These are phyloP conservation scores for Zenarchopterus dispar DNA, from an alignment of 2,797 vertebrate species.

Conservation along the genomic window DNA sequence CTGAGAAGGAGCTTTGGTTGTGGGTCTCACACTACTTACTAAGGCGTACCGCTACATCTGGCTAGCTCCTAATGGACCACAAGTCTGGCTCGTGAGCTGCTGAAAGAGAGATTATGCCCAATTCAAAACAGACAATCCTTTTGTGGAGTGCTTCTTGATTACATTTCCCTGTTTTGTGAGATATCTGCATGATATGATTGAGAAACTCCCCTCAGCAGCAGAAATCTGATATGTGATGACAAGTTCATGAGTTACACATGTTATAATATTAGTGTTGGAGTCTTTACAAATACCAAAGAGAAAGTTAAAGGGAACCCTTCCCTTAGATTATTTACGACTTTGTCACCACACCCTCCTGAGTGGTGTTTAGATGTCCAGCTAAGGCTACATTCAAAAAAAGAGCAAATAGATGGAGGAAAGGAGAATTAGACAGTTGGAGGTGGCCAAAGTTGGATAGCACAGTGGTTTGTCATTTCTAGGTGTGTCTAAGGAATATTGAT, in stretches of 20 bases:
- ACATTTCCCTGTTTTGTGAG: conserved; percentile 4
- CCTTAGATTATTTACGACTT: conserved; percentile 9
- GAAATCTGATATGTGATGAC: conserved; percentile 34
- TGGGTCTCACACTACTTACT: conserved; percentile 38
- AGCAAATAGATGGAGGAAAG: not conserved
- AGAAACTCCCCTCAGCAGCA: conserved; percentile 4
- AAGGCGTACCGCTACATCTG: conserved; percentile 51
- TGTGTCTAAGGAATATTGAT: conserved; percentile 32
- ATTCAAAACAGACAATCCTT: conserved; percentile 13
- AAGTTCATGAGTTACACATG: conserved; percentile 38
- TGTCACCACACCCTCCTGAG: not conserved
- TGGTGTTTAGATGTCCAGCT: not conserved
- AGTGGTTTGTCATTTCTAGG: conserved; percentile 44
- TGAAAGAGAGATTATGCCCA: conserved; percentile 31
- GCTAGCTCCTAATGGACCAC: conserved; percentile 32
- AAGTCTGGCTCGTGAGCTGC: conserved; percentile 15
- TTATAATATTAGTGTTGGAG: conserved; percentile 50
- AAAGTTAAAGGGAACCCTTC: conserved; percentile 3
- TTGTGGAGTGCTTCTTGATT: conserved; percentile 11
- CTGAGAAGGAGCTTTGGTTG: conserved; percentile 48
- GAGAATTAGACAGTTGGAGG: conserved; percentile 18
- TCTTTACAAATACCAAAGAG: conserved; percentile 9
- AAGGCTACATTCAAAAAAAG: conserved; percentile 1
- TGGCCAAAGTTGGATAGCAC: conserved; percentile 1
- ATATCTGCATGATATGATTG: conserved; percentile 2